Percentiles rank a stretch among this genome's conserved stretches.
Conservation (phyloP, 2,888 invertebrate species). For the Drosophila paracracens region DNA sequence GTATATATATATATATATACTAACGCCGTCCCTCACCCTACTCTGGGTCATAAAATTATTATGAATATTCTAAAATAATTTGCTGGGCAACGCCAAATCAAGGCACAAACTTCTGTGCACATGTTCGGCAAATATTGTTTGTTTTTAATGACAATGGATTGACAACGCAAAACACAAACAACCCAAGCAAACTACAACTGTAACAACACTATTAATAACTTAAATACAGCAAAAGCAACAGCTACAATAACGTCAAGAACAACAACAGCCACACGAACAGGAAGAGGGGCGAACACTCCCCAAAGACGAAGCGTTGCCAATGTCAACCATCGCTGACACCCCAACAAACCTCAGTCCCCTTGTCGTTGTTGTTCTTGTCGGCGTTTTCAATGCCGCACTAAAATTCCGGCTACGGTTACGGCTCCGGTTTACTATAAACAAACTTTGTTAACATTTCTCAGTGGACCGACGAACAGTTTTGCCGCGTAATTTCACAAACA, state of each 20-base stretch:
- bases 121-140: conserved; percentile 63
- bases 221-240: conserved; percentile 59
- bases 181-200: conserved; percentile 37
- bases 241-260: conserved; percentile 27
- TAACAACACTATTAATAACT: conserved; percentile 75
- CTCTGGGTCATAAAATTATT: conserved; percentile 29
- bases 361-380: conserved; percentile 34
- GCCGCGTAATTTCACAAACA: conserved; percentile 54
- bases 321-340: conserved; percentile 79
- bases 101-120: conserved; percentile 42
- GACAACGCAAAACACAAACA: conserved; percentile 68
- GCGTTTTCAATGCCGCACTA: conserved; percentile 72
- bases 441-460: conserved; percentile 69
- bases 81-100: conserved; percentile 45
- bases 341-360: conserved; percentile 67
- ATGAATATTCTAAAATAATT: conserved; percentile 50
- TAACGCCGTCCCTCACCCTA: not conserved
- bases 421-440: conserved; percentile 65
- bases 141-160: conserved; percentile 79
- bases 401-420: conserved; percentile 57
- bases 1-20: not conserved
- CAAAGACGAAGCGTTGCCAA: conserved; percentile 73
- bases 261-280: not conserved
- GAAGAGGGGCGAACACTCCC: not conserved
- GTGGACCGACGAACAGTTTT: conserved; percentile 57